These are phyloP conservation scores for Erebia palarica DNA, from an alignment of 2,888 invertebrate genomes.

Conservation along the genomic window DNA sequence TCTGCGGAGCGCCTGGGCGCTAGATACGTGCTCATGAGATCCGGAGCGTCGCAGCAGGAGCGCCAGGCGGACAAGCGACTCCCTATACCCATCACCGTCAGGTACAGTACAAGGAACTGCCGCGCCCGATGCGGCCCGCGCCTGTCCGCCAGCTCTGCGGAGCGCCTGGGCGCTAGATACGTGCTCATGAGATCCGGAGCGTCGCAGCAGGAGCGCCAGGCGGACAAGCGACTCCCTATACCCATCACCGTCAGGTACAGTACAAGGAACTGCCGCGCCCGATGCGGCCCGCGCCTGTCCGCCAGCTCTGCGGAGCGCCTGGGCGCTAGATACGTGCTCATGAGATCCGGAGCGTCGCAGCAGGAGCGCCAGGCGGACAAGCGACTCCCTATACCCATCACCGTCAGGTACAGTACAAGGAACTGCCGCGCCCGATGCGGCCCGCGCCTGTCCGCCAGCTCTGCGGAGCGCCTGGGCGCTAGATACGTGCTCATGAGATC, in stretches of 20 bases:
- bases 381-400: slow-evolving; percentile 94
- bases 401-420: slow-evolving; percentile 68
- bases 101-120: slow-evolving; percentile 87
- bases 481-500: slow-evolving; percentile 97
- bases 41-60: slow-evolving; percentile 90
- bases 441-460: slow-evolving; percentile 92
- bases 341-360: slow-evolving; percentile 92
- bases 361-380: slow-evolving; percentile 92
- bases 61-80: slow-evolving; percentile 89
- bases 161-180: slow-evolving; percentile 95
- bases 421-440: slow-evolving; percentile 95
- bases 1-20: slow-evolving; percentile 94
- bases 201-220: slow-evolving; percentile 89
- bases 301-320: slow-evolving; percentile 91
- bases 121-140: slow-evolving; percentile 96
- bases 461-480: slow-evolving; percentile 93
- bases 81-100: slow-evolving; percentile 91
- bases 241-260: slow-evolving; percentile 87
- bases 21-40: slow-evolving; percentile 97
- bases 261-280: slow-evolving; percentile 92
- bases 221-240: slow-evolving; percentile 92
- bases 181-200: slow-evolving; percentile 96
- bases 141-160: slow-evolving; percentile 90
- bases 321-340: slow-evolving; percentile 96
- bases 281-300: slow-evolving; percentile 96